Evolutionary conservation across 30 jellyfish, hydroid and myxozoan species (phyloP).

Genomic region (Aurelia aurita): DNA sequence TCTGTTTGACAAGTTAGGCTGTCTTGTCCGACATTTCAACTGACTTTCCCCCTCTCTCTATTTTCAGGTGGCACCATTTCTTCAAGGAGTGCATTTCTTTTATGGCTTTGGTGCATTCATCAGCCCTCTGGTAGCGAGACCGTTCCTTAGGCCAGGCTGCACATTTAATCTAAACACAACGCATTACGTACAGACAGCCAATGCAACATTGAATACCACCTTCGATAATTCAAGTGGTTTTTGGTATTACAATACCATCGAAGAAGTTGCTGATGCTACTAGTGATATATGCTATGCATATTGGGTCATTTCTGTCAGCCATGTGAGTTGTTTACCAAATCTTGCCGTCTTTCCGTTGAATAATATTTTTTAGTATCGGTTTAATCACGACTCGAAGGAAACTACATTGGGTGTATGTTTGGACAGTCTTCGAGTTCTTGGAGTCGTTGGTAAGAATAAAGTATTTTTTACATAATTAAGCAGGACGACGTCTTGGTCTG

Average conservation of each 20-base stretch:
- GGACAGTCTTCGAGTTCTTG: too few relatives aligned
- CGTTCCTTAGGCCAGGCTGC: slow-evolving; percentile 90
- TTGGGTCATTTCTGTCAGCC: slow-evolving; percentile 93
- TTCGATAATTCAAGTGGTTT: slow-evolving; percentile 78
- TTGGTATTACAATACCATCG: slow-evolving; percentile 69
- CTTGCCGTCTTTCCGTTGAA: too few relatives aligned
- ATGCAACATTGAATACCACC: slow-evolving; percentile 66
- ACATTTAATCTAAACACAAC: slow-evolving; percentile 83
- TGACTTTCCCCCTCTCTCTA: neutral
- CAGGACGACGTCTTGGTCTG: too few relatives aligned
- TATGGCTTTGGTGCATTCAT: slow-evolving; percentile 96
- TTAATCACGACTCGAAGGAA: too few relatives aligned
- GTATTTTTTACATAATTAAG: too few relatives aligned
- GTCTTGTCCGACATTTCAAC: too few relatives aligned
- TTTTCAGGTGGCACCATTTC: slow-evolving; percentile 91
- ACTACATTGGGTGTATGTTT: too few relatives aligned
- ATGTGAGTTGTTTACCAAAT: slow-evolving; percentile 50
- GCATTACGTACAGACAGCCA: slow-evolving; percentile 38
- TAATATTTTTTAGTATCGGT: too few relatives aligned
- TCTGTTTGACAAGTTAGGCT: too few relatives aligned
- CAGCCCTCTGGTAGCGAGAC: slow-evolving; percentile 94
- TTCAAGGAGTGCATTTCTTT: slow-evolving; percentile 97
- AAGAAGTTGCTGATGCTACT: slow-evolving; percentile 65
- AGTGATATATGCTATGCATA: slow-evolving; percentile 93
- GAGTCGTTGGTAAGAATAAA: too few relatives aligned